Base-by-base conservation (phyloP, 1,140 invertebrate species). In the Procambarus virginalis region DNA sequence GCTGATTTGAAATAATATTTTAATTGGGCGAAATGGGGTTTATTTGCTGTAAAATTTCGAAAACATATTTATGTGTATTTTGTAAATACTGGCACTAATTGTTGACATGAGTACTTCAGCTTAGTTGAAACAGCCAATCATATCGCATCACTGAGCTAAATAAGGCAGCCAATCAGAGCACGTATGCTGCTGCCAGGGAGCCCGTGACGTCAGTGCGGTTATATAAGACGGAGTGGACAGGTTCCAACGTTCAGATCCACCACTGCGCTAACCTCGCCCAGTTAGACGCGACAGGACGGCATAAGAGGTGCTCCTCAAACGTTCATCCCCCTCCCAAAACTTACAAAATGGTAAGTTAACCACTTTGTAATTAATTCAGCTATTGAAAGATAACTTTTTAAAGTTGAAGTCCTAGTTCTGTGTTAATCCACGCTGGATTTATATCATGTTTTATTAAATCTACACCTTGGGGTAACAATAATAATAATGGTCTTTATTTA, bases 341-440 rank as follows among this genome's bases (percentile, higher is more conserved):
- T 20, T 22, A 76, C 84, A 85, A 85, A 85, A 85, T 85, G 84
- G 84, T 85, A 51, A 85, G 84, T 83, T 48, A 34, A 4, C 22
- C 12, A 60, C 2, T 60, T 55, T 51, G 48, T 49, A 12, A 51
- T 34, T 34, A 34, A 34, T 34, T 34, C 34, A 34, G 34, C 34
- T 34, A 34, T 34, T 34, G 34, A 34, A 1, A 34, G 34, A 34
- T 34, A 34, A 34, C 34, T 34, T 34, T 34, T 34, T 34, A 34
- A 0, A 34, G 34, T 34, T 34, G 34, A 34, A 34, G 34, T 34
- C 34, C 34, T 34, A 0, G 34, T 34, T 0, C 34, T 0, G 34
- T 34, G 34, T 34, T 34, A 34, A 34, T 34, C 34, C 34, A 34
- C 34, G 34, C 34, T 34, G 34, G 34, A 34, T 34, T 34, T 34